Conservation (phyloP, 1,140 invertebrate genomes). For the Drosophila cardini region DNA sequence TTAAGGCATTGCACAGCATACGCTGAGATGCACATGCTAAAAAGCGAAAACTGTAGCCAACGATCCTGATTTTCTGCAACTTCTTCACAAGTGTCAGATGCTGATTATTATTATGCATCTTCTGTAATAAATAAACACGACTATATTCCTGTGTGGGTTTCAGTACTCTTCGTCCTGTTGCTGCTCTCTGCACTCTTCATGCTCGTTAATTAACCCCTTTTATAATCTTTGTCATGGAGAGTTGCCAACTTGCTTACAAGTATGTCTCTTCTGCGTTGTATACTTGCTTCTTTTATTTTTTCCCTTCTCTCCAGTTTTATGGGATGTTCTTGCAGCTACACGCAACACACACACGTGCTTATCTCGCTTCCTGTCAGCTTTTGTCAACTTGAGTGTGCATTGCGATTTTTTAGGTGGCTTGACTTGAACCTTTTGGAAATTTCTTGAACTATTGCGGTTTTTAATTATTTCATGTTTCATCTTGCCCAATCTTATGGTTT, state of each 20-base stretch:
- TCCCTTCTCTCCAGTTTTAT: neutral
- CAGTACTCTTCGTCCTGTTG: constrained; percentile 34
- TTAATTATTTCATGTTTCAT: constrained; percentile 73
- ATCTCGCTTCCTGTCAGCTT: constrained; percentile 55
- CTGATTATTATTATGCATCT: constrained; percentile 80
- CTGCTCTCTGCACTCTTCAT: constrained; percentile 10
- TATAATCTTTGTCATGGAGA: constrained; percentile 60
- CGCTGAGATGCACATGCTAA: constrained; percentile 54
- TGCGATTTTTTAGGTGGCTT: constrained; percentile 43
- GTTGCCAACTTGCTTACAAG: constrained; percentile 32
- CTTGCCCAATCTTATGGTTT: neutral
- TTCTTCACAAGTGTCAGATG: constrained; percentile 70
- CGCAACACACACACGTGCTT: constrained; percentile 42
- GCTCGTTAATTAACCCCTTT: constrained; percentile 75
- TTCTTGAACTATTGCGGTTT: constrained; percentile 69
- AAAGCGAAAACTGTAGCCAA: constrained; percentile 40
- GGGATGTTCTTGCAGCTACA: constrained; percentile 17
- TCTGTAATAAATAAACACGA: constrained; percentile 78
- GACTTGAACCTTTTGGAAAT: constrained; percentile 41
- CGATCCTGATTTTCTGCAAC: constrained; percentile 34
- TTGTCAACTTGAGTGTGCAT: constrained; percentile 41
- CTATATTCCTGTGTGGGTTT: constrained; percentile 45
- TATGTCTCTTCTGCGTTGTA: constrained; percentile 22
- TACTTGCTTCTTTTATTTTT: constrained; percentile 5
- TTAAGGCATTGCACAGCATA: constrained; percentile 68